Base-by-base conservation (phyloP, 35 echinoderm and acorn worm genomes). In the Anneissia japonica region DNA sequence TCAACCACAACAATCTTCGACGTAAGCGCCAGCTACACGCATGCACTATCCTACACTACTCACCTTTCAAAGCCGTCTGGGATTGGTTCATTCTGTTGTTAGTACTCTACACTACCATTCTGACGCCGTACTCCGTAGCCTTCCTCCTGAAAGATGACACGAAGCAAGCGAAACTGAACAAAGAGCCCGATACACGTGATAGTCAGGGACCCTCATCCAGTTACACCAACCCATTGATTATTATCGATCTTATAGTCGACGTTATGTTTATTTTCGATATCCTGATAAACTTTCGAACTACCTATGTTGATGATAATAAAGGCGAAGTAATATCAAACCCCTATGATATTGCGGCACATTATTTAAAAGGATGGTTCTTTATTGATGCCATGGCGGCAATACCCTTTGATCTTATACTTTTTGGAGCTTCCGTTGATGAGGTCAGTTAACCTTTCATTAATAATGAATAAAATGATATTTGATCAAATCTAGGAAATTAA, bases 191-290 rank as follows among this genome's bases (percentile, higher is more conserved):
- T 29, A 97, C 95, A 0, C 84, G 95, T 10, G 81, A 82, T 0
- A 88, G 86, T 7, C 88, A 82, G 17, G 92, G 95, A 29, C 88
- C 89, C 0, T 82, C 85, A 0, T 75, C 86, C 0, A 93, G 95
- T 34, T 97, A 97, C 64, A 88, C 91, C n/a, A 84, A 93, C n/a
- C 95, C 95, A 3, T 78, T 97, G 34, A 89, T 97, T 46, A 87
- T 97, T 36, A 87, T 97, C 32, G 95, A 97, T 77, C 85, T 97
- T 46, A 78, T 97, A 35, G 95, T 97, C 6, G 95, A 97, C 85
- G 84, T 93, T 82, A 97, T 97, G 95, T 97, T 97, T 38, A 93
- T 97, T 21, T 88, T 97, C 4, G 95, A 97, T 79, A 97, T 97
- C 34, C 93, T 97, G 46, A 97, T 97, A 85, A 97, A 97, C 74